These are phyloP conservation scores for Solenopsis invicta DNA, from an alignment of 1,140 invertebrate genomes.

Conservation along the genomic window DNA sequence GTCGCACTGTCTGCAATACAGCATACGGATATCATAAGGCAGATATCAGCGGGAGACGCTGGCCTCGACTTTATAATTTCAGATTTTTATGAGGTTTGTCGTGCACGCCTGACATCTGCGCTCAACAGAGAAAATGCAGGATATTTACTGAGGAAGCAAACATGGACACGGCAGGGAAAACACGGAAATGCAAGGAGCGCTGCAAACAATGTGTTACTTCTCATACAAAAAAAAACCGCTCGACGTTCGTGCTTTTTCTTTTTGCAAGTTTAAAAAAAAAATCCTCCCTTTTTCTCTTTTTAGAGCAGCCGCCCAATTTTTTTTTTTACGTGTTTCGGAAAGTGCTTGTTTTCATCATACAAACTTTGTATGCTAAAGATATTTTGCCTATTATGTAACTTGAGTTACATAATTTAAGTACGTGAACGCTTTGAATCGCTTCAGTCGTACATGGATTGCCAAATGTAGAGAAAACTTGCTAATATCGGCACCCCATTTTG, in stretches of 20 bases:
- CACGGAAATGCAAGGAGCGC: slow-evolving; percentile 49
- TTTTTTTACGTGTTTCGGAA: slow-evolving; percentile 11
- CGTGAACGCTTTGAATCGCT: too few species aligned
- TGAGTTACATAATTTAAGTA: not conserved
- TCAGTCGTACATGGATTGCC: not conserved
- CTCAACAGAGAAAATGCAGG: slow-evolving; percentile 57
- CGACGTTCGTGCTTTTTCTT: slow-evolving; percentile 2
- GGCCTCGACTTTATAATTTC: slow-evolving; percentile 57
- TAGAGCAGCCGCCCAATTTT: not conserved
- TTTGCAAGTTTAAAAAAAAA: slow-evolving; percentile 31
- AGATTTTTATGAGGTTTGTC: slow-evolving; percentile 63
- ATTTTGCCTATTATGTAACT: not conserved
- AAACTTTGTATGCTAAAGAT: not conserved
- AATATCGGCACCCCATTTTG: too few species aligned
- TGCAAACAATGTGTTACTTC: slow-evolving; percentile 39
- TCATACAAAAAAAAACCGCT: slow-evolving; percentile 21
- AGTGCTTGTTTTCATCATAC: not conserved
- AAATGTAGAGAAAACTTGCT: not conserved
- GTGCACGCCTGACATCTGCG: slow-evolving; percentile 49
- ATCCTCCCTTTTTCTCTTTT: slow-evolving; percentile 2
- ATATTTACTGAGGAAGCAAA: slow-evolving; percentile 58
- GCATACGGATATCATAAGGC: slow-evolving; percentile 19
- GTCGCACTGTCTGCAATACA: not conserved
- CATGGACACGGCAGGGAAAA: slow-evolving; percentile 29
- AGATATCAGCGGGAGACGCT: slow-evolving; percentile 9